Evolutionary conservation across 1,140 invertebrate genomes (phyloP).

Genomic region (Augochlora pura): DNA sequence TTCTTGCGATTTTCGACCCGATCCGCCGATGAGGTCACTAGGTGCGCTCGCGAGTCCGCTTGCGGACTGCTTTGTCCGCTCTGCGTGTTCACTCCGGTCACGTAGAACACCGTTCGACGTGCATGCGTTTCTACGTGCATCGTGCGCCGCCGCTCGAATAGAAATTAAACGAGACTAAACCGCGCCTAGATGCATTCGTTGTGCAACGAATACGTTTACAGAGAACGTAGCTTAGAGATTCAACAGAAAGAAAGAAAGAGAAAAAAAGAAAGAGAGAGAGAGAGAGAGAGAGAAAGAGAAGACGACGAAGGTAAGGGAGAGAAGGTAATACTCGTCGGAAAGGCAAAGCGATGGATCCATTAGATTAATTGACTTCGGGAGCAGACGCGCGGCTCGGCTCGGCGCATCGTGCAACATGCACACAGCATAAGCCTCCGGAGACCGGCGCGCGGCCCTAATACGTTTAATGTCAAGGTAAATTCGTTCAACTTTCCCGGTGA

Average conservation of each 20-base stretch:
- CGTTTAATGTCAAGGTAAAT: constrained; percentile 31
- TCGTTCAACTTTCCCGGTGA: neutral
- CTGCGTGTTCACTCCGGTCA: constrained; percentile 18
- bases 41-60: neutral
- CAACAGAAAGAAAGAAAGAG: neutral
- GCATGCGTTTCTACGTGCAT: constrained; percentile 46
- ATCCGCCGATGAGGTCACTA: neutral
- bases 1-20: neutral
- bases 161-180: constrained; percentile 68
- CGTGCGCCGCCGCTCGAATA: constrained; percentile 54
- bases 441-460: constrained; percentile 1
- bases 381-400: neutral
- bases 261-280: neutral
- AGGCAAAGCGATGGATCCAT: constrained; percentile 55
- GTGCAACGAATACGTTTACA: constrained; percentile 61
- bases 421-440: constrained; percentile 7
- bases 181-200: constrained; percentile 68
- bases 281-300: neutral
- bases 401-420: constrained; percentile 31
- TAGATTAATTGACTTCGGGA: constrained; percentile 65
- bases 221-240: neutral
- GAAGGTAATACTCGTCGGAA: constrained; percentile 4
- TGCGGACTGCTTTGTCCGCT: neutral
- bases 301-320: neutral
- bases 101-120: constrained; percentile 7